Base-by-base conservation (phyloP, 2,797 vertebrate genomes). In the Cyprinella venusta region DNA sequence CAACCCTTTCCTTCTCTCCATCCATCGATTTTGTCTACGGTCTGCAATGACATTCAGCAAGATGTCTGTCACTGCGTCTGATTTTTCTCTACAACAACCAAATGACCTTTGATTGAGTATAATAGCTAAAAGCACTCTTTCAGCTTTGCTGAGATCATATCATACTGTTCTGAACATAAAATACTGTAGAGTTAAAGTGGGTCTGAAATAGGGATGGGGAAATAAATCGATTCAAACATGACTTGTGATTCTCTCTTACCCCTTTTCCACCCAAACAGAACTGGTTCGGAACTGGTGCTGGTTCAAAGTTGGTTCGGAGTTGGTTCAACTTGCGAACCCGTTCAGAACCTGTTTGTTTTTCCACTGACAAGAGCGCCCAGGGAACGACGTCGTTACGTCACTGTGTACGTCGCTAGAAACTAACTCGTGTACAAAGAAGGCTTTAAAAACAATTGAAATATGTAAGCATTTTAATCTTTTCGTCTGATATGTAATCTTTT, bases 21-120 rank as follows among this genome's bases (percentile, higher is more conserved):
- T 21, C 77, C 80, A 86, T 76, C 52, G 84, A 84, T 83, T 86
- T 85, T 16, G 52, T 56, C 81, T 75, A 75, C 50, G 9, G 72
- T 83, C 76, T 79, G 80, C 84, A 83, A 76, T 81, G 80, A 89
- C 84, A 87, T 89, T 86, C 74, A 86, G 82, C 48, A 76, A 38
- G 61, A 63, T 85, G 5, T 77, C 77, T 69, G 64, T 82, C 83
- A 75, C 81, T 83, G 77, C 86, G 76, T 84, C 84, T 86, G 82
- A 82, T 88, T 87, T 79, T 80, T 83, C 86, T 80, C 79, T 81
- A 85, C 80, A 76, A 85, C 63, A 72, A 86, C 71, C 80, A 83
- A 85, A 86, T 83, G 83, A 86, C 86, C 84, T 87, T 89, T 89
- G 77, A 83, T 85, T 87, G 82, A 79, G 74, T 80, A 87, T 87